These are phyloP conservation scores for Eptatretus burgeri DNA, from an alignment of 2,113 vertebrate species.

Conservation along the genomic window DNA sequence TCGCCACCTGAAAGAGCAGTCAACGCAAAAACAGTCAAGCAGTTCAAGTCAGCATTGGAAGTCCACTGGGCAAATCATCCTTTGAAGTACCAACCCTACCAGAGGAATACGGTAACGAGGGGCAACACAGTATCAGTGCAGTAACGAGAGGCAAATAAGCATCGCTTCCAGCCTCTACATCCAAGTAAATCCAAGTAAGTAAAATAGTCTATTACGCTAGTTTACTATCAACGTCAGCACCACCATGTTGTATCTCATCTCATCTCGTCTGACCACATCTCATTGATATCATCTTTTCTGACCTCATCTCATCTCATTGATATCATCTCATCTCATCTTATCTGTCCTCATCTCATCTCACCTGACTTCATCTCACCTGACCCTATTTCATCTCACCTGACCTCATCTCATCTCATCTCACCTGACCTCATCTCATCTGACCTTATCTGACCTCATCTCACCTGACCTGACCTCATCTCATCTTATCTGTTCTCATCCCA, in stretches of 20 bases:
- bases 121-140: too few relatives aligned
- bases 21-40: too few relatives aligned
- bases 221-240: too few relatives aligned
- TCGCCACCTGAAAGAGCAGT: too few relatives aligned
- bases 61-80: too few relatives aligned
- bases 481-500: background rate
- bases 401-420: conserved; percentile 1
- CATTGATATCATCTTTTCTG: background rate
- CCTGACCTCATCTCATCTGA: background rate
- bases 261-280: background rate
- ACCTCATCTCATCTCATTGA: background rate
- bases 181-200: too few relatives aligned
- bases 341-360: background rate
- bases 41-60: too few relatives aligned
- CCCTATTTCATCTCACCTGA: background rate
- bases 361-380: background rate
- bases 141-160: too few relatives aligned
- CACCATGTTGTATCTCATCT: background rate
- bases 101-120: too few relatives aligned
- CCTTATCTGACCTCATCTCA: background rate
- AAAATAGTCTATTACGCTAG: too few relatives aligned
- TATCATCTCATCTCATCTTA: background rate
- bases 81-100: too few relatives aligned
- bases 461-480: background rate
- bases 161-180: too few relatives aligned